Conservation (phyloP, 2,797 vertebrate species). For the Pseudomugil tenellus region DNA sequence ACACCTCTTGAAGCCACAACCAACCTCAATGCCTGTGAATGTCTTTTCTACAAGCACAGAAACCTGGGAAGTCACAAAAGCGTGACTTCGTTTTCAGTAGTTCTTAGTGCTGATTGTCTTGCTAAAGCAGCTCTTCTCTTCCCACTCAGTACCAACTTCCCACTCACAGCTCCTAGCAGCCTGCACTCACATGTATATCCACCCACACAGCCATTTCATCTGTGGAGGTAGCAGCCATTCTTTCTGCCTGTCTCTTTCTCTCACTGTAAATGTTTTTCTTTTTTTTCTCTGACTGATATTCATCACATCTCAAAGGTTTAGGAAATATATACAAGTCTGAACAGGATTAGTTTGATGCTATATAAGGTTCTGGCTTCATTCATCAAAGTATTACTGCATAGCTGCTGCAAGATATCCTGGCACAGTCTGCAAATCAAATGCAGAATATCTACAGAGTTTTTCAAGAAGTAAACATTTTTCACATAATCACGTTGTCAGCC, state of each 20-base stretch:
- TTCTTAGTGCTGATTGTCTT: conserved; percentile 72
- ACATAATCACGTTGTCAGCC: not conserved
- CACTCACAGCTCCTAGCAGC: conserved; percentile 81
- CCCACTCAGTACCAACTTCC: conserved; percentile 82
- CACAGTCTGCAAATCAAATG: not conserved
- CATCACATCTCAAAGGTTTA: conserved; percentile 37
- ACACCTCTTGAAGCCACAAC: conserved; percentile 17
- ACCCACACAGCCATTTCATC: conserved; percentile 75
- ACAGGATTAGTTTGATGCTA: not conserved
- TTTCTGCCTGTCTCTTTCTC: conserved; percentile 49
- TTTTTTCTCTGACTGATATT: conserved; percentile 56
- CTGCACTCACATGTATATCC: conserved; percentile 78
- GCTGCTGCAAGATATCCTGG: not conserved
- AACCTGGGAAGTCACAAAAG: conserved; percentile 69
- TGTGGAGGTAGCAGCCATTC: conserved; percentile 64
- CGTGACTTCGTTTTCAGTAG: conserved; percentile 71
- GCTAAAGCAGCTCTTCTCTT: conserved; percentile 78
- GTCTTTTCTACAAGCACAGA: conserved; percentile 44
- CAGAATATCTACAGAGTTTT: not conserved
- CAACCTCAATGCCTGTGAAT: conserved; percentile 45
- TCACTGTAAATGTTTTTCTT: conserved; percentile 53
- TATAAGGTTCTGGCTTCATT: conserved; percentile 21
- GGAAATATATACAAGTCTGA: conserved; percentile 25
- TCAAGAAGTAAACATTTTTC: not conserved
- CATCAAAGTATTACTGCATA: not conserved